Conservation (phyloP, 2,888 invertebrate genomes). For the Strigamia crassipes region DNA sequence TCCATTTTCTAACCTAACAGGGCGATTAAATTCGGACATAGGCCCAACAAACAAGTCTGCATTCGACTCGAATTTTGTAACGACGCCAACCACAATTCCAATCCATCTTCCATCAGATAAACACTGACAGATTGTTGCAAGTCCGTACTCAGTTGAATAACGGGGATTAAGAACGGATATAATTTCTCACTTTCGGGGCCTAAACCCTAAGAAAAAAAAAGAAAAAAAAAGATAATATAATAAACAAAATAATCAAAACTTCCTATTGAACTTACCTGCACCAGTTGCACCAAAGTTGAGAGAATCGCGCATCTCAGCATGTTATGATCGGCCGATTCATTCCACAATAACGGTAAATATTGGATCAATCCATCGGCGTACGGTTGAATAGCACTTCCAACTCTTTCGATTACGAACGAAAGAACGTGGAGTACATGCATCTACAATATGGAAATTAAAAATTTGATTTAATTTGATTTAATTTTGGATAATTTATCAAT, state of each 20-base stretch:
- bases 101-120: conserved; percentile 88
- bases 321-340: conserved; percentile 81
- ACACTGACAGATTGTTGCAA: conserved; percentile 78
- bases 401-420: conserved; percentile 84
- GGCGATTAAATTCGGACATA: conserved; percentile 75
- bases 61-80: conserved; percentile 73
- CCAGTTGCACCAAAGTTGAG: conserved; percentile 81
- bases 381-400: conserved; percentile 74
- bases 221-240: neutral
- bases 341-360: conserved; percentile 87
- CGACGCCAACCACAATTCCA: conserved; percentile 85
- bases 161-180: conserved; percentile 65
- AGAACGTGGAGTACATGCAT: conserved; percentile 73
- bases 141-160: conserved; percentile 77
- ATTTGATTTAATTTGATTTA: neutral
- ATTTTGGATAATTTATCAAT: conserved; percentile 45
- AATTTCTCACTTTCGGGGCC: conserved; percentile 62
- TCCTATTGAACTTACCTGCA: conserved; percentile 65
- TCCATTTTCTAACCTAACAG: conserved; percentile 67
- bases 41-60: conserved; percentile 65
- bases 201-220: conserved; percentile 58
- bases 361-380: conserved; percentile 72
- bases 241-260: neutral
- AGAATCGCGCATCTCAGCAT: conserved; percentile 91
- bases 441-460: neutral